Percentiles rank a stretch among this genome's conserved stretches.
Conservation (phyloP, 2,113 vertebrate genomes). For the Actenoides lindsayi region DNA sequence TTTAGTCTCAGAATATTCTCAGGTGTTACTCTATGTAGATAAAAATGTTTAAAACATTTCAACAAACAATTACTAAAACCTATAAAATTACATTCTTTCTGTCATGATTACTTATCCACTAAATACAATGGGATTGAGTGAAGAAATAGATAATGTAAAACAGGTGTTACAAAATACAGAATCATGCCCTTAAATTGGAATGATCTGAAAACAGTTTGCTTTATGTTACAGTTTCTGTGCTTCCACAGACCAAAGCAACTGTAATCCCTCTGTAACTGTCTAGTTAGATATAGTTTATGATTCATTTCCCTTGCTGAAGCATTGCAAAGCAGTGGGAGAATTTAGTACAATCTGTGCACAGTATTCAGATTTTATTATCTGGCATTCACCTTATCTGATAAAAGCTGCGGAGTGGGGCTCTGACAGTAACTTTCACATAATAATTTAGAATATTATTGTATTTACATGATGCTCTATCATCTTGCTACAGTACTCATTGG, state of each 20-base stretch:
- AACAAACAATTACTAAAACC: background rate
- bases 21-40: background rate
- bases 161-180: background rate
- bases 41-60: background rate
- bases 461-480: background rate
- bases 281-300: slow-evolving; percentile 30
- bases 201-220: background rate
- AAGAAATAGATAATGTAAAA: background rate
- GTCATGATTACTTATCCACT: background rate
- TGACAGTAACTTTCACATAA: background rate
- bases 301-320: background rate
- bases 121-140: background rate
- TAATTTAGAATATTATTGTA: background rate
- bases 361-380: background rate
- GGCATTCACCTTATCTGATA: background rate
- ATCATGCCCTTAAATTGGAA: background rate
- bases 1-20: background rate
- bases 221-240: background rate
- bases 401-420: background rate
- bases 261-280: background rate
- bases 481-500: rapidly evolving
- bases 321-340: slow-evolving; percentile 4
- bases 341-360: slow-evolving; percentile 4
- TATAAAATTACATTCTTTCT: background rate
- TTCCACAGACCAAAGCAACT: background rate